phyloP scores from a whole-genome alignment of 2,888 invertebrate genomes.

The Cyclophora punctaria region DNA sequence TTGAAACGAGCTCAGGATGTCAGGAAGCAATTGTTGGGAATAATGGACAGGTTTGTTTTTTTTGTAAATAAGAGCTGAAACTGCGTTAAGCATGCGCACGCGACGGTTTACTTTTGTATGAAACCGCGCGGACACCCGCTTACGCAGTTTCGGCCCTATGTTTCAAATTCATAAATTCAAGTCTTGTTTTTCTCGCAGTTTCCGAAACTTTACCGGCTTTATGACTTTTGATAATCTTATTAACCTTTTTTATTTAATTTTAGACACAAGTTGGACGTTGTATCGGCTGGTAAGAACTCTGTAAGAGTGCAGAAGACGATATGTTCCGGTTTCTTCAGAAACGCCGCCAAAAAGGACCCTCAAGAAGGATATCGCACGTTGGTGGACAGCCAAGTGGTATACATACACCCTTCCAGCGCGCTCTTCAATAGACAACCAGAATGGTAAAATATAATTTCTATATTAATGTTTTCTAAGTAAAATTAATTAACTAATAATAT shows the following conservation, averaged over 20 bases:
- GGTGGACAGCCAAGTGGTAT: slow-evolving; percentile 98
- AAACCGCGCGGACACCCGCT: not conserved
- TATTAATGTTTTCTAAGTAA: not conserved
- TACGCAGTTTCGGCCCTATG: not conserved
- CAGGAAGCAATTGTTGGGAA: slow-evolving; percentile 95
- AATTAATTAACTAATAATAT: no score
- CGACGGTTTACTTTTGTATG: no score
- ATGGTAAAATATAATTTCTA: slow-evolving; percentile 78
- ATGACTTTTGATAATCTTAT: no score
- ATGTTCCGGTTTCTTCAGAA: slow-evolving; percentile 98
- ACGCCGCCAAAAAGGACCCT: slow-evolving; percentile 99
- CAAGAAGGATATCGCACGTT: slow-evolving; percentile 98
- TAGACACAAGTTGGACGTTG: slow-evolving; percentile 95
- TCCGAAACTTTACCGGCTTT: not conserved
- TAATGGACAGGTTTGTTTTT: slow-evolving; percentile 88
- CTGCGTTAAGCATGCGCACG: not conserved
- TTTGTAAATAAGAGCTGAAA: not conserved
- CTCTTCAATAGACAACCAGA: slow-evolving; percentile 99
- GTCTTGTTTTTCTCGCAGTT: not conserved
- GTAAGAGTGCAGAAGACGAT: slow-evolving; percentile 98
- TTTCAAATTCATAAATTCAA: no score
- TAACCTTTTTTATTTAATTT: no score
- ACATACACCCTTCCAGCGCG: slow-evolving; percentile 98
- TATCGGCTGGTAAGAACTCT: slow-evolving; percentile 96
- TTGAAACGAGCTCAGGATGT: slow-evolving; percentile 98